Percentiles rank a stretch among this genome's conserved stretches.
These are phyloP conservation scores for Micrasema longulum DNA, from an alignment of 1,140 invertebrate genomes.

Conservation along the genomic window DNA sequence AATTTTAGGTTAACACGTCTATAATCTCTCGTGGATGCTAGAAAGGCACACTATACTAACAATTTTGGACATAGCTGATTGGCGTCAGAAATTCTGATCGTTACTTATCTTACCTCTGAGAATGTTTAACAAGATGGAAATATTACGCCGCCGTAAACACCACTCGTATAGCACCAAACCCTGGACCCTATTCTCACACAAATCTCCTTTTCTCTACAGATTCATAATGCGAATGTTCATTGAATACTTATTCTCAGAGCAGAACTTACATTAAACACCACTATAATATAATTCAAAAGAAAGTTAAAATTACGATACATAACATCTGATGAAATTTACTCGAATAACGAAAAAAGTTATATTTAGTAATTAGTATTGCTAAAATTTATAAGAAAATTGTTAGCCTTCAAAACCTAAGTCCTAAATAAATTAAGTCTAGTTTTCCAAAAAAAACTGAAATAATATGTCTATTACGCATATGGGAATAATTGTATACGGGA, in stretches of 20 bases:
- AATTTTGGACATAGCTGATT: slow-evolving; percentile 51
- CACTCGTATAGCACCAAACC: slow-evolving; percentile 34
- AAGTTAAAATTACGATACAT: slow-evolving; percentile 22
- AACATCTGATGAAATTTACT: slow-evolving; percentile 23
- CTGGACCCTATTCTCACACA: slow-evolving; percentile 27
- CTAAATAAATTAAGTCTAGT: slow-evolving; percentile 36
- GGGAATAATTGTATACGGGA: not conserved
- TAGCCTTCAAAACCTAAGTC: slow-evolving; percentile 40
- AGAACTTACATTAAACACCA: slow-evolving; percentile 34
- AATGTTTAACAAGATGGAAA: slow-evolving; percentile 20
- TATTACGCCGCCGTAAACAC: slow-evolving; percentile 1
- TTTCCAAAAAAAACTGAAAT: slow-evolving; percentile 7
- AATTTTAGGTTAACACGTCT: slow-evolving; percentile 46
- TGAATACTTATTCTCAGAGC: slow-evolving; percentile 51
- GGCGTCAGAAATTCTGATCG: slow-evolving; percentile 32
- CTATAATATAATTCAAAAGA: slow-evolving; percentile 39
- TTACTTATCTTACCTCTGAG: slow-evolving; percentile 34
- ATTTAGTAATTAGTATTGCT: slow-evolving; percentile 45
- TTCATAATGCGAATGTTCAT: not conserved
- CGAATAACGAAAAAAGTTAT: slow-evolving; percentile 23
- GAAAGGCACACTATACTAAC: slow-evolving; percentile 54
- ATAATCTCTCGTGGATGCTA: slow-evolving; percentile 49
- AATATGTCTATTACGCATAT: not conserved
- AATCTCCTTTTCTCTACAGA: not conserved
- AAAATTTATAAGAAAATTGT: slow-evolving; percentile 45